These are phyloP conservation scores for Choloepus hoffmanni DNA, from an alignment of 2,113 vertebrate species.

Conservation along the genomic window DNA sequence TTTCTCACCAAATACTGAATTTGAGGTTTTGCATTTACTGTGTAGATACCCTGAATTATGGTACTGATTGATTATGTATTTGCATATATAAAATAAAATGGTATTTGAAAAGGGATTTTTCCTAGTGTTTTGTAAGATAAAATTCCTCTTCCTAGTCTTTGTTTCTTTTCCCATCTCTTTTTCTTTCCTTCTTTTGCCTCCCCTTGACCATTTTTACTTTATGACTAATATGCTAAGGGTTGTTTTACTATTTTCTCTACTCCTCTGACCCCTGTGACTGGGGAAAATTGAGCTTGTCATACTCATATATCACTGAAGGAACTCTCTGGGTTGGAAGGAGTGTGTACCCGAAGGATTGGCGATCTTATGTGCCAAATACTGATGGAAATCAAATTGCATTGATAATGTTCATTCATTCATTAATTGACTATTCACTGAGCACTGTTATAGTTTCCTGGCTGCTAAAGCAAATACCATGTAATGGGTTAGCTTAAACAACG, in stretches of 20 bases:
- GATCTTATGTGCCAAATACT: not conserved
- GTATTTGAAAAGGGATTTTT: not conserved
- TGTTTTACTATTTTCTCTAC: slow-evolving; percentile 7
- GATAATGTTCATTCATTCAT: not conserved
- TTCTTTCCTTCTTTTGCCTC: not conserved
- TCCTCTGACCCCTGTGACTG: not conserved
- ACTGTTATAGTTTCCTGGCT: no score
- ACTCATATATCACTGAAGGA: not conserved
- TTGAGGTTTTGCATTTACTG: not conserved
- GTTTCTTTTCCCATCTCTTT: not conserved
- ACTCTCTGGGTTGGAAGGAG: not conserved
- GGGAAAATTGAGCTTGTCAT: not conserved
- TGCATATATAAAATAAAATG: not conserved
- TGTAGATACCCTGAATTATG: not conserved
- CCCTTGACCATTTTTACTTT: slow-evolving; percentile 32
- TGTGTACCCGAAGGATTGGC: not conserved
- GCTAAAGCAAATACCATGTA: no score
- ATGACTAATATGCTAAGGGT: not conserved
- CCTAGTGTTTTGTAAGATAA: not conserved
- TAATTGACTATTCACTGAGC: not conserved
- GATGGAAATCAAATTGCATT: not conserved
- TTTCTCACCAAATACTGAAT: not conserved
- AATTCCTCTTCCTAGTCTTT: not conserved
- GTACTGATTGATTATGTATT: not conserved
- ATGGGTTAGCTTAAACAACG: no score